Percentiles rank a stretch among this genome's conserved stretches.
Conservation (phyloP, 37 sponge, comb jelly and placozoan species). For the Spongilla lacustris region DNA sequence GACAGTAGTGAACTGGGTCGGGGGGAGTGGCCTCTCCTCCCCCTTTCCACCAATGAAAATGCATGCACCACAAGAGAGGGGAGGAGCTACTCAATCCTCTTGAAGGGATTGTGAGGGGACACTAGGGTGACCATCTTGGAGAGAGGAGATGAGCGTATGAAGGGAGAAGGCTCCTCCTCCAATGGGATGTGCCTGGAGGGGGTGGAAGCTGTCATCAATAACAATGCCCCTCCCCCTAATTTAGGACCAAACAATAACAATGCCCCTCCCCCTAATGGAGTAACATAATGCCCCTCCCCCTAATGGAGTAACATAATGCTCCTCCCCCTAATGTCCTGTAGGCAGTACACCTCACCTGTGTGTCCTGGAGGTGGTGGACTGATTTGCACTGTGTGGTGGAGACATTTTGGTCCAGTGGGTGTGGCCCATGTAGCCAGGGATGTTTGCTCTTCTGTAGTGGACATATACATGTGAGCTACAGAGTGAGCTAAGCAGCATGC, state of each 20-base stretch:
- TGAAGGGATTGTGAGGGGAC: slow-evolving; percentile 83
- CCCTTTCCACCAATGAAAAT: no score
- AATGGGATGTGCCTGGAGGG: slow-evolving; percentile 56
- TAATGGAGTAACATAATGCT: no score
- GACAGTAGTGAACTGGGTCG: no score
- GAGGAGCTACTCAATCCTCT: slow-evolving; percentile 40
- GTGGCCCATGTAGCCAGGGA: slow-evolving; percentile 75
- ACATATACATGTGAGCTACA: neutral
- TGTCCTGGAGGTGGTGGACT: slow-evolving; percentile 12
- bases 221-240: no score
- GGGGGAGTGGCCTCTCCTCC: no score
- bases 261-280: no score
- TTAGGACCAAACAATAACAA: no score
- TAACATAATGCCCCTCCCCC: no score
- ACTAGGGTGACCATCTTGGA: slow-evolving; percentile 72
- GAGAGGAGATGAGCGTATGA: slow-evolving; percentile 53
- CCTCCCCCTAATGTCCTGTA: no score
- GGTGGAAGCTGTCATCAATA: no score
- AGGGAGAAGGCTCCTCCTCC: slow-evolving; percentile 74
- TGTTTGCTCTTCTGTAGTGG: slow-evolving; percentile 63
- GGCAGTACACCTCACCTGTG: slow-evolving; percentile 45
- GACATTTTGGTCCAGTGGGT: slow-evolving; percentile 47
- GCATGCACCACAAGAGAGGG: no score
- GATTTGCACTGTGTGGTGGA: slow-evolving; percentile 44
- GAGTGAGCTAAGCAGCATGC: no score